Percentiles rank a stretch among this genome's conserved stretches.
Evolutionary conservation across 2,888 invertebrate species (phyloP).

Genomic region (Matsumyia berberina): DNA sequence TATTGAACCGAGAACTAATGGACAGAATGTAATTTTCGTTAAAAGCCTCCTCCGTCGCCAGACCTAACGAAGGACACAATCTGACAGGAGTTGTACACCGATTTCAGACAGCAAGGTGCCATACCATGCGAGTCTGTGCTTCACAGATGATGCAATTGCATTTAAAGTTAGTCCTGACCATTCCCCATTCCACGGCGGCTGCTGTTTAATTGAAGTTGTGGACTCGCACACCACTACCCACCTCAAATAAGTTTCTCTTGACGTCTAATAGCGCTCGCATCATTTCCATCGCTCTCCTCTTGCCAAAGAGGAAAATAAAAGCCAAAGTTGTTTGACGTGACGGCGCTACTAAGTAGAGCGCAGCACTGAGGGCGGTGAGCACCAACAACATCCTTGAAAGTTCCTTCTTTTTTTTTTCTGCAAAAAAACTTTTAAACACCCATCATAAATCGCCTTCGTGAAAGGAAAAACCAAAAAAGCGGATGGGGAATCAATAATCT

Average conservation of each 20-base stretch:
- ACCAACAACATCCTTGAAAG: constrained; percentile 40
- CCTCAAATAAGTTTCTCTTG: constrained; percentile 32
- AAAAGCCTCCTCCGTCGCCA: constrained; percentile 50
- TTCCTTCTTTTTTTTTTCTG: constrained; percentile 12
- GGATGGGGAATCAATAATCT: constrained; percentile 67
- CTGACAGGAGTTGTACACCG: constrained; percentile 24
- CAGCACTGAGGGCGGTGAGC: not conserved
- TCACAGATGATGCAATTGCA: constrained; percentile 28
- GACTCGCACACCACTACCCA: not conserved
- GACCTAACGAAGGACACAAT: constrained; percentile 38
- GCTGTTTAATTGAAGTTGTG: constrained; percentile 32
- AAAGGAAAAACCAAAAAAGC: constrained; percentile 47
- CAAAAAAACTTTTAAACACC: constrained; percentile 68
- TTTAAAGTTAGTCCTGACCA: constrained; percentile 39
- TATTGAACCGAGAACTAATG: constrained; percentile 50
- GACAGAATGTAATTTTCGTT: constrained; percentile 72
- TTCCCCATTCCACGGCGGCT: constrained; percentile 2
- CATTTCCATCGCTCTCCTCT: constrained; percentile 30
- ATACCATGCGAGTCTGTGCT: not conserved
- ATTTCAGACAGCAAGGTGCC: constrained; percentile 12
- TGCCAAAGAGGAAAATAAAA: constrained; percentile 44
- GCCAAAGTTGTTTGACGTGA: constrained; percentile 49
- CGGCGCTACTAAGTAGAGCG: constrained; percentile 28
- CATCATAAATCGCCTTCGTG: constrained; percentile 67
- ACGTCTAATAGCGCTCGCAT: constrained; percentile 39